Conservation (phyloP, 2,797 vertebrate species). For the Cetoscarus ocellatus region DNA sequence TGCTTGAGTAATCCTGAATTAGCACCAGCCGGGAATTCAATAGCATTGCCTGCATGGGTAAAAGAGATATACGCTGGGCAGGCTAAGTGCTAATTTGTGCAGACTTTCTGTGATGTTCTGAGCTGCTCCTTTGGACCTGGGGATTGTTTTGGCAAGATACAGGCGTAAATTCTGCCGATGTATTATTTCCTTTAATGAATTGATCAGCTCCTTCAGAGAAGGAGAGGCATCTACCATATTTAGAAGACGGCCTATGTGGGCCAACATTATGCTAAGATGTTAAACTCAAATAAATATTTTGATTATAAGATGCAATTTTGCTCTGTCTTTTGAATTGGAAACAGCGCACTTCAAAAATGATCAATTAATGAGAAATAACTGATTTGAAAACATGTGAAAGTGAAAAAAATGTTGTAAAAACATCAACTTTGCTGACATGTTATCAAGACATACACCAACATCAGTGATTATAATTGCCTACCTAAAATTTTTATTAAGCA, state of each 20-base stretch:
- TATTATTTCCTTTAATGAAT: slow-evolving; percentile 40
- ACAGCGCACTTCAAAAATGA: too few species aligned
- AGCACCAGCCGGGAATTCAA: slow-evolving; percentile 68
- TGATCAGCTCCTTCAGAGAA: slow-evolving; percentile 6
- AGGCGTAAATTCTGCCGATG: slow-evolving; percentile 26
- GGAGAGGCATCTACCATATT: background rate
- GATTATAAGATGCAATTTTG: too few species aligned
- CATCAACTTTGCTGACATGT: too few species aligned
- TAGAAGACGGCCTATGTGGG: background rate
- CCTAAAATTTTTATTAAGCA: too few species aligned
- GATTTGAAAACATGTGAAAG: too few species aligned
- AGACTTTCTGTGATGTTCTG: slow-evolving; percentile 55
- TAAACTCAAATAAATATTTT: too few species aligned
- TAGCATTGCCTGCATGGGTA: slow-evolving; percentile 48
- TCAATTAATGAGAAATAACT: too few species aligned
- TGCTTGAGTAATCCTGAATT: slow-evolving; percentile 80
- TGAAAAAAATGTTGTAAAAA: too few species aligned
- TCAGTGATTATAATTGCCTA: too few species aligned
- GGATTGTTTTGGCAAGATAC: slow-evolving; percentile 44
- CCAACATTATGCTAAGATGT: background rate
- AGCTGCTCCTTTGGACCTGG: slow-evolving; percentile 43
- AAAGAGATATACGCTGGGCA: slow-evolving; percentile 49
- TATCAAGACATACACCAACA: too few species aligned
- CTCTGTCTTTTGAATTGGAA: too few species aligned
- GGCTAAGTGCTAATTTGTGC: slow-evolving; percentile 75